Conservation (phyloP, 2,113 vertebrate species). For the Nothoprocta pentlandii region DNA sequence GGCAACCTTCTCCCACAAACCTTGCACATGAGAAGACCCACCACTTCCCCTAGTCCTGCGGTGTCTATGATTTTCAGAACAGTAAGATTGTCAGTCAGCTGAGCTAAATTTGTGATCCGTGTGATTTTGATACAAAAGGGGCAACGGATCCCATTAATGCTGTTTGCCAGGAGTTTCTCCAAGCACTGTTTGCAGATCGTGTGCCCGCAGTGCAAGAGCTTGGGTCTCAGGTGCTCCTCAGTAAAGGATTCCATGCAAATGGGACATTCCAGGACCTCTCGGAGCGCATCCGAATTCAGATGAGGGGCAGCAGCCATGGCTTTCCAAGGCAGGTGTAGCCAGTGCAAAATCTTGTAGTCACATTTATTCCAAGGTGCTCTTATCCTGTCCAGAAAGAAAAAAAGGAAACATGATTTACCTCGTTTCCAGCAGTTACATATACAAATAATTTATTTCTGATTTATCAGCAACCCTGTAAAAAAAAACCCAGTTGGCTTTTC, state of each 20-base stretch:
- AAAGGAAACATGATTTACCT: slow-evolving; percentile 60
- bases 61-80: slow-evolving; percentile 97
- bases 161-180: slow-evolving; percentile 93
- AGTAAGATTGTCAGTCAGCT: slow-evolving; percentile 94
- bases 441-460: slow-evolving; percentile 44
- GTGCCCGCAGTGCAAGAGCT: slow-evolving; percentile 95
- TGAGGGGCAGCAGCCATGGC: slow-evolving; percentile 85
- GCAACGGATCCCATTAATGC: slow-evolving; percentile 95
- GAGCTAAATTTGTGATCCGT: slow-evolving; percentile 89
- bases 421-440: slow-evolving; percentile 14
- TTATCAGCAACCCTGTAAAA: slow-evolving; percentile 31
- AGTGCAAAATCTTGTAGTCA: background rate
- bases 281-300: slow-evolving; percentile 91
- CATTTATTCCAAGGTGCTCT: slow-evolving; percentile 53
- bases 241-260: slow-evolving; percentile 97
- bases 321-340: background rate
- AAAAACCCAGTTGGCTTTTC: slow-evolving; percentile 17
- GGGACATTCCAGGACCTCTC: slow-evolving; percentile 95
- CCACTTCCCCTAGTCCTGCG: slow-evolving; percentile 82
- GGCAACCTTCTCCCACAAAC: slow-evolving; percentile 89
- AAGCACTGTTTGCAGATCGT: slow-evolving; percentile 95
- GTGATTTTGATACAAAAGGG: slow-evolving; percentile 98
- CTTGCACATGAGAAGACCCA: slow-evolving; percentile 90
- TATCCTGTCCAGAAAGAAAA: slow-evolving; percentile 59
- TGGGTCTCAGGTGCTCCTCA: slow-evolving; percentile 91